Base-by-base conservation (phyloP, 53 echinoderm and acorn worm species). In the Henricia sp. region DNA sequence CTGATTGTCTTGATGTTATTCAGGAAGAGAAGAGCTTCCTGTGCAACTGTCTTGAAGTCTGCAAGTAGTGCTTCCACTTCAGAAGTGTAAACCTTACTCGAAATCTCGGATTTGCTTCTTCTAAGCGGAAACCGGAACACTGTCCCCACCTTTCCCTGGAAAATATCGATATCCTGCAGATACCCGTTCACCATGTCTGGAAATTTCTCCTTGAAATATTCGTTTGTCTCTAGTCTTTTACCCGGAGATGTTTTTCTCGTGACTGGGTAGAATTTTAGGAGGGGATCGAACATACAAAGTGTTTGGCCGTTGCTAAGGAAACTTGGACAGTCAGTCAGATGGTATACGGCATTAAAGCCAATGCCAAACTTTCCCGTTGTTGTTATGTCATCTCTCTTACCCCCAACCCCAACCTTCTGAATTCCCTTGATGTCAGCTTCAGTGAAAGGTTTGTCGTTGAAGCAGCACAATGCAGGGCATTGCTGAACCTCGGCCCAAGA, bases 271-370 rank as follows among this genome's bases (percentile, higher is more conserved):
- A 87, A 85, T 35, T 87, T 72, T 59, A 87, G 67, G 2, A 80
- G 72, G 16, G 96, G 96, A 69, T 96, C 96, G 53, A 96, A 93
- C 46, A 96, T 48, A 52, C 93, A 91, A 51, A 93, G 71, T 0
- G 48, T 88, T 25, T 90, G 72, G 29, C 83, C 78, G 46, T 87
- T 68, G 41, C 91, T 83, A 20, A 96, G 57, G 68, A 96, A 96
- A 38, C 86, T 89, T 30, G 96, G 96, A 28, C 93, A 93, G 77
- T 96, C 96, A 35, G 93, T 96, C 13, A 96, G 71, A 48, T 96
- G 93, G 37, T 96, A 96, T 0, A 96, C 96, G 10, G 93, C 78
- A 86, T 96, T 96, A 43, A 96, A 96, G 0, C 89, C 89, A 17
- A 90, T 78, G 0, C 90, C 90, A 52, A 85, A 90, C 17, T 77